Base-by-base conservation (phyloP, 2,888 invertebrate species). In the Ctenicera cuprea region DNA sequence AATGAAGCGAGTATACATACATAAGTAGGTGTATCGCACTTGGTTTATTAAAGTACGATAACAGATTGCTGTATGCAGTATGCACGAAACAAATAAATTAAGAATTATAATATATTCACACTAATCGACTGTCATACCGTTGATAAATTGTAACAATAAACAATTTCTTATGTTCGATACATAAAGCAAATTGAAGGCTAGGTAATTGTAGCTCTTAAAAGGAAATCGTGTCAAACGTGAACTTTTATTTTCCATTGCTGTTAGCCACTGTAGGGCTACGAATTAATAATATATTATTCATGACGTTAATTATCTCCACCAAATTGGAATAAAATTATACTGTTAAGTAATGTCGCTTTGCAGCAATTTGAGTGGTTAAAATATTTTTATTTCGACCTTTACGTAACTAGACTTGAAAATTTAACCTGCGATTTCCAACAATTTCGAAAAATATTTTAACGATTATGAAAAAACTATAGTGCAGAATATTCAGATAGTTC, bases 11-110 rank as follows among this genome's bases (percentile, higher is more conserved):
- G 54, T 59, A 48, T 59, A 62, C 41, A 64, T 71, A 54, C 64
- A 37, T 52, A 54, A 48, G 72, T 45, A 63, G 50, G 59, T 62
- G 54, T 69, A 65, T 71, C 69, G 69, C 16, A 20, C 38, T 65
- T 63, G 45, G 14, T 62, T 68, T 77, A 80, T 79, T 80, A 79
- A 80, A 80, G 80, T 79, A 79, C 80, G 79, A 82, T 80, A 81
- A 81, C 80, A 76, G 80, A 81, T 81, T 82, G 79, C 79, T 77
- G 76, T 77, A 80, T 81, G 75, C 78, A 81, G 80, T 80, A 81
- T 80, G 79, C 80, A 82, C 80, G 80, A 80, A 80, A 81, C 80
- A 80, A 82, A 82, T 80, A 80, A 80, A 83, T 83, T 82, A 82
- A 75, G 79, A 73, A 82, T 80, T 80, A 79, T 80, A 82, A 82